phyloP scores from a whole-genome alignment of 2,797 vertebrate genomes.

The Dendrocincla tyrannina region DNA sequence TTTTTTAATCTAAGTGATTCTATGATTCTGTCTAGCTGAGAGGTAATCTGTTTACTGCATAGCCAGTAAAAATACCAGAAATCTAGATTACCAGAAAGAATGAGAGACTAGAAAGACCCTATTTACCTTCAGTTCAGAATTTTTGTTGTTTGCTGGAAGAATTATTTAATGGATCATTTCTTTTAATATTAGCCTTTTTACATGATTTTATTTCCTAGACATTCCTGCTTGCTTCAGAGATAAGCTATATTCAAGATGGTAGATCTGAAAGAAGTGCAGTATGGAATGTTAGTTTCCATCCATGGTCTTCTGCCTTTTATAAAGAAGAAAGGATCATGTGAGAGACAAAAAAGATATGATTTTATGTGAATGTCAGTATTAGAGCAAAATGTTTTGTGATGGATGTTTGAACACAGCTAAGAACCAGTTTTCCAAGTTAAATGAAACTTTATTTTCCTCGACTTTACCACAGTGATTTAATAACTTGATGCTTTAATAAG shows the following conservation, averaged over 20 bases:
- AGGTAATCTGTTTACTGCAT: background rate
- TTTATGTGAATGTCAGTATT: background rate
- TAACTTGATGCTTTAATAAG: background rate
- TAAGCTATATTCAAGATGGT: background rate
- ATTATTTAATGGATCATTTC: conserved; percentile 40
- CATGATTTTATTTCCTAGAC: conserved; percentile 28
- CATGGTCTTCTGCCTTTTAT: conserved; percentile 16
- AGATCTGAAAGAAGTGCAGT: background rate
- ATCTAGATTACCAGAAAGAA: background rate
- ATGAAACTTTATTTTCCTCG: background rate
- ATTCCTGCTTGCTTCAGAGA: background rate
- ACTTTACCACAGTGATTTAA: background rate
- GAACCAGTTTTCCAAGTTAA: background rate
- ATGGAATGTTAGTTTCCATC: background rate
- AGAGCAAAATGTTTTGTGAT: background rate
- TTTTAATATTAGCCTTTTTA: conserved; percentile 17
- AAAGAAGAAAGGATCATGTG: conserved; percentile 2
- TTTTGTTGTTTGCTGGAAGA: conserved; percentile 43
- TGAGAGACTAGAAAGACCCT: background rate
- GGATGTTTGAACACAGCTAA: background rate
- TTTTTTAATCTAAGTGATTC: background rate
- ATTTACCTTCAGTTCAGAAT: background rate
- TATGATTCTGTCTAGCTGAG: background rate
- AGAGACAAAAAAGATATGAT: background rate
- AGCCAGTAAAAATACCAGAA: background rate